Evolutionary conservation across 37 sponge, comb jelly and placozoan species (phyloP), one percentile per base, ranked within the genome.

Genomic region (Chondrilla cf. caribensis): DNA sequence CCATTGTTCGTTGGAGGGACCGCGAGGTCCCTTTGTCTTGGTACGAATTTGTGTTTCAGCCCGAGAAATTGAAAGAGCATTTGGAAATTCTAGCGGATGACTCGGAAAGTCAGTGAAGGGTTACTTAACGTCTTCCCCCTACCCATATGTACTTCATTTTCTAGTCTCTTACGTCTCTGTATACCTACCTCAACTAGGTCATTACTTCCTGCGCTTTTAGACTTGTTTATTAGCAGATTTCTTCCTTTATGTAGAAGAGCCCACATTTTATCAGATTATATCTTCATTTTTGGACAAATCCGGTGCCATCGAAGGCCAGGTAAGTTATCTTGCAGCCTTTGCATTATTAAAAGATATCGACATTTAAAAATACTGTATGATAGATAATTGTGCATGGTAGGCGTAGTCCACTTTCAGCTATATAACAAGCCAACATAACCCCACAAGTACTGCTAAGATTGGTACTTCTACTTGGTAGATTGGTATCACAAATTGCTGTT

Each of bases 251-350:
- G 37, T 75, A 93, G 93, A 60, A 60, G 87, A 86, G 40, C 93
- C 93, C 19, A 87, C 85, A 9, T 82, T 81, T 25, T 35, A 67
- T 9, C 84, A 87, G 62, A 72, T 93, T 44, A 81, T 93, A 18
- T 60, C 67, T 22, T 87, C 88, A 15, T 93, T 93, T 79, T 88
- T 93, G 7, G 93, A 93, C 58, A 90, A 87, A 80, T 84, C 82
- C 55, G 91, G 85, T 19, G 55, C 51, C 58, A 15, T 91, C 15
- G 82, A 84, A 54, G 87, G 87, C 18, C 88, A 84, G 90, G 80
- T 77, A 35, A 37, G 57, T 8, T 25, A 44, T 78, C 5, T 42
- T n/a, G n/a, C n/a, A n/a, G n/a, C n/a, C n/a, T n/a, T n/a, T n/a
- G n/a, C n/a, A n/a, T n/a, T n/a, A n/a, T n/a, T n/a, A n/a, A n/a